phyloP scores from a whole-genome alignment of 2,113 vertebrate species.

The Cariama cristata region DNA sequence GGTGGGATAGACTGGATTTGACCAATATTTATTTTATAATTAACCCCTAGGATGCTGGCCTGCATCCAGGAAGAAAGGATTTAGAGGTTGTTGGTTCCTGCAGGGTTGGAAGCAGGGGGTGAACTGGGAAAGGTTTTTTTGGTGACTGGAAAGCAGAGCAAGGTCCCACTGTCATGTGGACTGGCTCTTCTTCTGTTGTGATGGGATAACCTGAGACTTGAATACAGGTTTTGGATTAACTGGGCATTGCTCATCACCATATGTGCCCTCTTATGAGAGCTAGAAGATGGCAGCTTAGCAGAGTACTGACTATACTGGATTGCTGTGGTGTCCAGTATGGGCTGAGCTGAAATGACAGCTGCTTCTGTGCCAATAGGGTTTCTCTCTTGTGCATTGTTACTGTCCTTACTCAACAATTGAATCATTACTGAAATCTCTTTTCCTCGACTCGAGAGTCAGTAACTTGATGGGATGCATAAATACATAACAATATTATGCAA shows the following conservation, averaged over 20 bases:
- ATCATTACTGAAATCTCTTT: accelerated
- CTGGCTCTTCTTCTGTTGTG: neutral
- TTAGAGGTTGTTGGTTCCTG: neutral
- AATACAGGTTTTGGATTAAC: neutral
- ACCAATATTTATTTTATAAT: slow-evolving; percentile 6
- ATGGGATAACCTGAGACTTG: neutral
- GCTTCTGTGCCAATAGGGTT: neutral
- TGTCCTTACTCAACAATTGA: neutral
- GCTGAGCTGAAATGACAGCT: neutral
- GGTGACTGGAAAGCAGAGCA: neutral
- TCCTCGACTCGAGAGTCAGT: neutral
- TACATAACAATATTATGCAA: neutral
- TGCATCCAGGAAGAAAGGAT: neutral
- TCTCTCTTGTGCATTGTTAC: neutral
- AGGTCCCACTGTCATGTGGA: neutral
- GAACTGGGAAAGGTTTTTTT: neutral
- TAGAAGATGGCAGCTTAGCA: neutral
- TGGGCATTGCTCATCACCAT: neutral
- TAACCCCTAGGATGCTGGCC: neutral
- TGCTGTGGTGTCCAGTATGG: neutral
- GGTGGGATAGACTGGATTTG: neutral
- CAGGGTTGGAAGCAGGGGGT: neutral
- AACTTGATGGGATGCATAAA: neutral
- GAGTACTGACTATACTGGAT: neutral
- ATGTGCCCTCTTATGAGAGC: neutral